These are phyloP conservation scores for Gavia stellata DNA, from an alignment of 2,113 vertebrate genomes.

Conservation along the genomic window DNA sequence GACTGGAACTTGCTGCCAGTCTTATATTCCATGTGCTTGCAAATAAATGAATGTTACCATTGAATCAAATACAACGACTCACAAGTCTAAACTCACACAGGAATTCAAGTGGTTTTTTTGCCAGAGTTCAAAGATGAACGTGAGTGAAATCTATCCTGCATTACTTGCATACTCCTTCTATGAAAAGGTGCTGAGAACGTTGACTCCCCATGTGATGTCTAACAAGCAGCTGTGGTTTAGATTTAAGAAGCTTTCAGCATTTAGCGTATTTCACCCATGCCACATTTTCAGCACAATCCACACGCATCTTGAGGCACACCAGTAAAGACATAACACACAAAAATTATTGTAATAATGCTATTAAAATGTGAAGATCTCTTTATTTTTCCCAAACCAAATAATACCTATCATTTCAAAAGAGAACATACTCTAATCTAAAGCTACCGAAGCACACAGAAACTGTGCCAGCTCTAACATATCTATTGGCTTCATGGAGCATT, in stretches of 20 bases:
- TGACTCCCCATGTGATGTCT: not conserved
- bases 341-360: not conserved
- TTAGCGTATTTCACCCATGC: not conserved
- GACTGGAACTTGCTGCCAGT: not conserved
- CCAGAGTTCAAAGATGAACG: not conserved
- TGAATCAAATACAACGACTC: accelerated
- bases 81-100: not conserved
- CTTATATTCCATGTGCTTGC: not conserved
- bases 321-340: not conserved
- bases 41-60: not conserved
- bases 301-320: not conserved
- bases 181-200: not conserved
- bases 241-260: not conserved
- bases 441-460: slow-evolving; percentile 31
- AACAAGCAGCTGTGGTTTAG: not conserved
- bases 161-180: not conserved
- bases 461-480: not conserved
- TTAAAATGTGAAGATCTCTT: not conserved
- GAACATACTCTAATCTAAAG: slow-evolving; percentile 17
- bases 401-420: not conserved
- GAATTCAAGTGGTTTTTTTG: not conserved
- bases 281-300: not conserved
- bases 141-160: not conserved
- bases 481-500: not conserved
- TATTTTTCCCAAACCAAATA: not conserved